Base-by-base conservation (phyloP, 2,113 vertebrate species). In the Campylomormyrus tamandua region DNA sequence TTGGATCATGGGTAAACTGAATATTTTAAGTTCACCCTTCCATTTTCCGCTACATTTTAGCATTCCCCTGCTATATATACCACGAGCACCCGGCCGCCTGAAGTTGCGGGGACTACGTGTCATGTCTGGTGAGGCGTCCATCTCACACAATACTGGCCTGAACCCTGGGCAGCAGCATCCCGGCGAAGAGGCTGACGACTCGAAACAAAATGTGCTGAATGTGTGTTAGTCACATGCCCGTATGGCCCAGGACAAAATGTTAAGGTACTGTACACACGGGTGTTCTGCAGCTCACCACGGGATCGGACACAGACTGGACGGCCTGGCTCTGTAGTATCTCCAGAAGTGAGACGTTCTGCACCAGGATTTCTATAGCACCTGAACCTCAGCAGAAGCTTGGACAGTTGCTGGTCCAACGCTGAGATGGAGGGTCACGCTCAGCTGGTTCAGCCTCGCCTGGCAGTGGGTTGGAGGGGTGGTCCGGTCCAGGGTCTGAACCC, bases 1-100 rank as follows among this genome's bases (percentile, higher is more conserved):
- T 97, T 97, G 96, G 97, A 97, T 97, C 93, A 93, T 93, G 90
- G 93, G 95, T 94, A 90, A 96, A 96, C 90, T 91, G 94, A 94
- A 93, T 92, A 94, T 94, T 95, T 96, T 95, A 95, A 95, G 94
- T 96, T 95, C 95, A 89, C 91, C 94, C 93, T 94, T 93, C 77
- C 92, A 93, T 94, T 83, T 83, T 84, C 45, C 62, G 11, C 89
- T 87, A 87, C 88, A 91, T 91, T 91, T 90, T 45, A 46, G 53
- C 45, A 5, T 50, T 66, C 35, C 35, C 42, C 35, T 66, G 39
- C 42, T 53, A 88, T 52, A 48, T n/a, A 87, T 24, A 87, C 21
- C 5, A 10, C 15, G 42, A 39, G 7, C 49, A 6, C 27, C 31
- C 19, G 35, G 35, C 74, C 35, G 3, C 46, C 48, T 84, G 39